Evolutionary conservation across 2,797 vertebrate genomes (phyloP).

Genomic region (Helicolenus hilgendorfi): DNA sequence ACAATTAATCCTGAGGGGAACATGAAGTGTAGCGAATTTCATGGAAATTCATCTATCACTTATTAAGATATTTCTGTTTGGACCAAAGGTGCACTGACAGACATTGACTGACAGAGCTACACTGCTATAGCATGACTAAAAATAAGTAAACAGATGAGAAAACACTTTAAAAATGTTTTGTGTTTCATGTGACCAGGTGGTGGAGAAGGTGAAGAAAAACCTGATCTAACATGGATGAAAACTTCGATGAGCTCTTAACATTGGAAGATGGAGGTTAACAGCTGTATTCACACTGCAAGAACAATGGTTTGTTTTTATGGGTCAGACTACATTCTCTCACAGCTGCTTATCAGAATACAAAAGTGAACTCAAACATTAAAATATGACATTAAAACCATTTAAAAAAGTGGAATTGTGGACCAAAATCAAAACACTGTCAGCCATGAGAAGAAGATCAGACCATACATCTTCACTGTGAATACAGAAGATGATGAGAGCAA

Average conservation of each 20-base stretch:
- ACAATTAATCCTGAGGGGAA: neutral
- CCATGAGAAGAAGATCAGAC: neutral
- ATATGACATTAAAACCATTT: neutral
- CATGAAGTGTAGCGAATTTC: neutral
- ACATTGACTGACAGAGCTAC: neutral
- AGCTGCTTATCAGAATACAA: neutral
- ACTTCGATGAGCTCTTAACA: neutral
- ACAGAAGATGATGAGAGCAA: slow-evolving; percentile 16
- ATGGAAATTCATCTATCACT: neutral
- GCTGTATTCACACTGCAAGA: slow-evolving; percentile 24
- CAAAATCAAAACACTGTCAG: neutral
- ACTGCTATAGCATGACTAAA: neutral
- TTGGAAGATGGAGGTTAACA: neutral
- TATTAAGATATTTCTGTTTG: neutral
- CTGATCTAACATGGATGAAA: neutral
- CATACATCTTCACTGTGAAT: slow-evolving; percentile 9
- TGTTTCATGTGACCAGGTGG: slow-evolving; percentile 51
- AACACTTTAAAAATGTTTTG: neutral
- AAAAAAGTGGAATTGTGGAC: fast-evolving
- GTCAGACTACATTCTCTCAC: neutral
- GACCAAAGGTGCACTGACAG: too few relatives aligned
- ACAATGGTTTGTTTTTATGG: neutral
- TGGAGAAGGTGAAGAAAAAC: neutral
- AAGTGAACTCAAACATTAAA: neutral
- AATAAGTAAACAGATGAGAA: neutral